A percentile compares a stretch with the other conserved stretches of the same genome.
phyloP scores from a whole-genome alignment of 2,797 vertebrate genomes.

The Vireo griseus region DNA sequence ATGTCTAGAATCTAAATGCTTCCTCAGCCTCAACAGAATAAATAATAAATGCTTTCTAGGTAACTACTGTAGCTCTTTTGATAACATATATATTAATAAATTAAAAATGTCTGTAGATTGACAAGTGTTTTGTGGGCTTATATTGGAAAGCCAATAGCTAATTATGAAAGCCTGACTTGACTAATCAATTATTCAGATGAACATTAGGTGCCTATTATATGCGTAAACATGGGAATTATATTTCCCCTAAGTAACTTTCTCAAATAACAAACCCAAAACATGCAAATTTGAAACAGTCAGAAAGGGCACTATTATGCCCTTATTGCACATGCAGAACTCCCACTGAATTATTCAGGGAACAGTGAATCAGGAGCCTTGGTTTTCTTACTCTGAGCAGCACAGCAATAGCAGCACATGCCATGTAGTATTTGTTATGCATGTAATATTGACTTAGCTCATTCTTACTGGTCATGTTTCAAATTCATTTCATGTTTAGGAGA shows the following conservation, averaged over 20 bases:
- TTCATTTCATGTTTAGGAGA: constrained; percentile 10
- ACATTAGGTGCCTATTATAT: constrained; percentile 88
- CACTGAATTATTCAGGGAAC: constrained; percentile 52
- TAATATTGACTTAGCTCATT: constrained; percentile 28
- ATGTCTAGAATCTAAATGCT: background rate
- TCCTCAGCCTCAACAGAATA: background rate
- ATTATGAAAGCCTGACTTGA: constrained; percentile 87
- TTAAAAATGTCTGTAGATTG: constrained; percentile 63
- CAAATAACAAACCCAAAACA: constrained; percentile 57
- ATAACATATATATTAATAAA: constrained; percentile 69
- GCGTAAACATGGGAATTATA: constrained; percentile 80
- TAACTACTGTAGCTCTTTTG: constrained; percentile 42
- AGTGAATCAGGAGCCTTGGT: background rate
- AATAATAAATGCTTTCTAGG: constrained; percentile 47
- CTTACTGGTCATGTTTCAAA: constrained; percentile 39
- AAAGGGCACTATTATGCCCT: background rate
- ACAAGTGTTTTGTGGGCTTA: constrained; percentile 79
- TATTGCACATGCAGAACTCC: constrained; percentile 37
- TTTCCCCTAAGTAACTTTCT: constrained; percentile 80
- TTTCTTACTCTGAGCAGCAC: background rate
- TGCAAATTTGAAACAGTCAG: constrained; percentile 11
- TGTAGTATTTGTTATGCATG: constrained; percentile 18
- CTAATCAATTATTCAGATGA: constrained; percentile 97
- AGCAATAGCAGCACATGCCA: background rate
- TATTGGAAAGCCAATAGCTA: constrained; percentile 87